phyloP scores from a whole-genome alignment of 2,888 invertebrate species.

The Yponomeuta cagnagella region DNA sequence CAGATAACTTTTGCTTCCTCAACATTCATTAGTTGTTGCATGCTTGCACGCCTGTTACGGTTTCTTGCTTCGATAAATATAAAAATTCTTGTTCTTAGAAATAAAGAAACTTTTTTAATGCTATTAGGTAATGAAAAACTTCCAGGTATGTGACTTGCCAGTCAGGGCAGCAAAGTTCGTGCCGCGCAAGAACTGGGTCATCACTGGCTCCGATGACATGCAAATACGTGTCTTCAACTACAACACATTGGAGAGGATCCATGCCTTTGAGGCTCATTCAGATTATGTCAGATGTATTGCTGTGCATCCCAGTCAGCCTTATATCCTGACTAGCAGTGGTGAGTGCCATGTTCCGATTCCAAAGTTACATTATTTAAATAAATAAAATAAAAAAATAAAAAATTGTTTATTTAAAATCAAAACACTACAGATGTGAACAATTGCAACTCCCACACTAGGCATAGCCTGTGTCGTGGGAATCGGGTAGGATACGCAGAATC shows the following conservation, averaged over 20 bases:
- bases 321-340: slow-evolving; percentile 97
- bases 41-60: too few relatives aligned
- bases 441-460: too few relatives aligned
- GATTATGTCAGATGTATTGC: slow-evolving; percentile 98
- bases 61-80: too few relatives aligned
- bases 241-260: slow-evolving; percentile 96
- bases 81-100: too few relatives aligned
- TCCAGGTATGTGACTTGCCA: slow-evolving; percentile 95
- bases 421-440: too few relatives aligned
- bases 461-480: too few relatives aligned
- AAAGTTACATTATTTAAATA: background rate
- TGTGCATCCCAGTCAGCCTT: slow-evolving; percentile 98
- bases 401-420: too few relatives aligned
- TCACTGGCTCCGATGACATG: slow-evolving; percentile 98
- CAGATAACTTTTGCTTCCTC: too few relatives aligned
- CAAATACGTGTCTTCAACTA: slow-evolving; percentile 98
- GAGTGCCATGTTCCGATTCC: slow-evolving; percentile 39
- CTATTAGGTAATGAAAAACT: slow-evolving; percentile 25
- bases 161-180: slow-evolving; percentile 97
- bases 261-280: slow-evolving; percentile 98
- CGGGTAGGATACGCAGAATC: too few relatives aligned
- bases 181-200: slow-evolving; percentile 98
- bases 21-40: too few relatives aligned
- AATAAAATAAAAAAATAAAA: too few relatives aligned
- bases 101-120: too few relatives aligned